Evolutionary conservation across 2,113 vertebrate species (phyloP), one percentile per base, ranked within the genome.

Genomic region (Dolichallabes microphthalmus): DNA sequence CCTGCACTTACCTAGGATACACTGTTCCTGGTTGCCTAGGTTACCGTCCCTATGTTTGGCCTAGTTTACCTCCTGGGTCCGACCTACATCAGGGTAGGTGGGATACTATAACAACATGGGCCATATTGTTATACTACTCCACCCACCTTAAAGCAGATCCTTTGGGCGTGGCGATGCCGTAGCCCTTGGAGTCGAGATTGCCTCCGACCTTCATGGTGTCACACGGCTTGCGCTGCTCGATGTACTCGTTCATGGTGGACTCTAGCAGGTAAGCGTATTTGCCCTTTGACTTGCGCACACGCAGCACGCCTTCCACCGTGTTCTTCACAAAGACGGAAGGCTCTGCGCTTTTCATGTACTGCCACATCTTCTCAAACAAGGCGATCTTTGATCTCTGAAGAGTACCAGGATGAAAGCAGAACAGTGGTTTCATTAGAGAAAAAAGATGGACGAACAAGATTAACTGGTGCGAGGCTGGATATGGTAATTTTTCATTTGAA

Each of bases 41-140:
- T 88, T 89, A 71, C 74, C 50, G 27, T 89, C 76, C 84, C 89
- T 87, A 85, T 68, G n/a, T 81, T 82, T 53, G n/a, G 81, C 74
- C 82, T 84, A 85, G 84, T 68, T 87, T 83, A 86, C 79, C 86
- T 86, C 96, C 95, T 96, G 94, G 88, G 93, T 92, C 89, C 88
- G 89, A 92, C 93, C 89, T 94, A 98, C 98, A 98, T 99, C 98
- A 99, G 98, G 97, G 98, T 98, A 98, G 97, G 98, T 99, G 97
- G 97, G 97, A 98, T 98, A 99, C 97, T 98, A 99, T 99, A 99
- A 99, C 97, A 98, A 98, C 97, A 97, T 96, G 95, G 93, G 91
- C 95, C 96, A 99, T 94, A 97, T 98, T 99, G 98, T 99, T 99
- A 99, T 99, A 99, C 96, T 98, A 98, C 98, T 98, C 97, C 98